These are phyloP conservation scores for Drosophila kurseongensis DNA, from an alignment of 1,140 invertebrate species.

Conservation along the genomic window DNA sequence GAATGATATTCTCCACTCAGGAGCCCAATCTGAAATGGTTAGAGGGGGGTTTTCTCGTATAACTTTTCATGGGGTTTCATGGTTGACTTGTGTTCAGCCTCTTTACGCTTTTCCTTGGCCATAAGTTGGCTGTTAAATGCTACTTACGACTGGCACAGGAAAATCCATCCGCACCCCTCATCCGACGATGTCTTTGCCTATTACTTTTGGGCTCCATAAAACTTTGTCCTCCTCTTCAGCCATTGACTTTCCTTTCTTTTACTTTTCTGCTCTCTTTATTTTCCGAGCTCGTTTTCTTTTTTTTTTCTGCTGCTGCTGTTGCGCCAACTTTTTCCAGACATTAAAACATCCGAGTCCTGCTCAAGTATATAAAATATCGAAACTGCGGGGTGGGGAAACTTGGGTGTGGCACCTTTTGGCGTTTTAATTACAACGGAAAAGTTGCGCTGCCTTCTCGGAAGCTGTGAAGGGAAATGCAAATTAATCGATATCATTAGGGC, in stretches of 20 bases:
- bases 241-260: constrained; percentile 70
- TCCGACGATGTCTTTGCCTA: constrained; percentile 57
- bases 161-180: constrained; percentile 16
- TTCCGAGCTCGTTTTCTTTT: constrained; percentile 34
- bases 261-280: constrained; percentile 57
- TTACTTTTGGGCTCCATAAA: constrained; percentile 79
- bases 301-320: constrained; percentile 14
- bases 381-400: constrained; percentile 4
- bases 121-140: constrained; percentile 81
- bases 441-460: constrained; percentile 42
- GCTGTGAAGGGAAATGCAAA: constrained; percentile 64
- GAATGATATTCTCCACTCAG: constrained; percentile 29
- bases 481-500: constrained; percentile 80
- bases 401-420: constrained; percentile 79
- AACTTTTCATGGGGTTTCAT: constrained; percentile 69
- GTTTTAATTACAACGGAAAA: constrained; percentile 79
- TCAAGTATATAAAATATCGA: constrained; percentile 48
- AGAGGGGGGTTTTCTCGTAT: not conserved
- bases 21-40: too few species aligned
- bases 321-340: constrained; percentile 72
- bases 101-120: constrained; percentile 47
- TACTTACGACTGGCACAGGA: constrained; percentile 72
- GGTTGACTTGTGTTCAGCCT: constrained; percentile 44
- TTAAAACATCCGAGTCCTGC: constrained; percentile 55
- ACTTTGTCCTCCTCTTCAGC: constrained; percentile 76